Percentiles rank a stretch among this genome's conserved stretches.
Evolutionary conservation across 2,113 vertebrate genomes (phyloP).

Genomic region (Heterocephalus glaber): DNA sequence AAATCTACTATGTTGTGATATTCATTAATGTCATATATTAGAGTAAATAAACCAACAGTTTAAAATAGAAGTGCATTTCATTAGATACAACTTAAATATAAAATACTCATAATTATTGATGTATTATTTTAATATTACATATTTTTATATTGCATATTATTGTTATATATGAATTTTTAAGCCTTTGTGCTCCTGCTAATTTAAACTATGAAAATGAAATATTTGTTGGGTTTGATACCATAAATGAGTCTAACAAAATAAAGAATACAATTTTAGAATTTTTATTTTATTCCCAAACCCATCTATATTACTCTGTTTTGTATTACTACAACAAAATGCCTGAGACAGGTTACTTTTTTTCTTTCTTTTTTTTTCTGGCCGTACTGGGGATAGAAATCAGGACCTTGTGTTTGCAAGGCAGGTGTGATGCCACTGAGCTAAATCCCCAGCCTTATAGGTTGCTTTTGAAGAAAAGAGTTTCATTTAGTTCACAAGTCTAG

Average conservation of each 20-base stretch:
- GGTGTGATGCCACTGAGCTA: too few species aligned
- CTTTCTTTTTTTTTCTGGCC: too few species aligned
- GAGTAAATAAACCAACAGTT: not conserved
- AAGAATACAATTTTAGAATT: not conserved
- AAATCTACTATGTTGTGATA: not conserved
- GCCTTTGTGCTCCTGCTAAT: not conserved
- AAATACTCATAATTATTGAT: not conserved
- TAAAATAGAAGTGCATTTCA: not conserved
- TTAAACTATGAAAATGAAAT: not conserved
- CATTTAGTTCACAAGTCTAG: not conserved
- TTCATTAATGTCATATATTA: not conserved
- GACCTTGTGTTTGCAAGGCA: too few species aligned
- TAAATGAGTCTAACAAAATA: not conserved
- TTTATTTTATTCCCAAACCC: not conserved
- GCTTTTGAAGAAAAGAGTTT: not conserved
- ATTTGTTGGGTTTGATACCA: not conserved
- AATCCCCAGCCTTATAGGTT: too few species aligned
- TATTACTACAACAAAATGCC: not conserved
- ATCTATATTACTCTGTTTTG: not conserved
- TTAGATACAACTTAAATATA: not conserved
- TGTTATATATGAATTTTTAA: not conserved
- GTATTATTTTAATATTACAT: conserved; percentile 1
- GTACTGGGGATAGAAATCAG: too few species aligned
- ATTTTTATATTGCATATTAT: not conserved
- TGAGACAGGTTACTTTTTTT: not conserved